Percentiles rank a stretch among this genome's conserved stretches.
Evolutionary conservation across 1,140 invertebrate species (phyloP).

Genomic region (Diabrotica virgifera): DNA sequence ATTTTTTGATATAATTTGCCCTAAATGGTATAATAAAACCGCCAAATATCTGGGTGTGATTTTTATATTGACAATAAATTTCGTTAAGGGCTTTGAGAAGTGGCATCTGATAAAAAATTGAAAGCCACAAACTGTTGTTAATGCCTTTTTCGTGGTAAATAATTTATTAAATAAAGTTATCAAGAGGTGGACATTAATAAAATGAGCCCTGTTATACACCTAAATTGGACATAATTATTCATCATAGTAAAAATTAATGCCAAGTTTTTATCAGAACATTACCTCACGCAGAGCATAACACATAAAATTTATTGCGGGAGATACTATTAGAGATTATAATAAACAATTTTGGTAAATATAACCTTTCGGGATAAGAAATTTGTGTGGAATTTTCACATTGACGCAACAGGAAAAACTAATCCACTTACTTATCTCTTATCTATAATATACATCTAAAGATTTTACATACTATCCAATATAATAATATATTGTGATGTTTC

Average conservation of each 20-base stretch:
- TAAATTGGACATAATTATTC: background rate
- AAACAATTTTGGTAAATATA: background rate
- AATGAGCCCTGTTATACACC: background rate
- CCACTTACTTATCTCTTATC: no score
- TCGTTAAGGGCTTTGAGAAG: no score
- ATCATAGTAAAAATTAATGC: slow-evolving; percentile 1
- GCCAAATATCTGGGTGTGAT: no score
- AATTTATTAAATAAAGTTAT: slow-evolving; percentile 3
- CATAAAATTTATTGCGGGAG: background rate
- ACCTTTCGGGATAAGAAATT: background rate
- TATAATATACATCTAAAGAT: no score
- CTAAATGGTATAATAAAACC: no score
- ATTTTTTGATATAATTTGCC: no score
- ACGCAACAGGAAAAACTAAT: background rate
- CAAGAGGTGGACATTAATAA: slow-evolving; percentile 2
- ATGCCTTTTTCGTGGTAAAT: background rate
- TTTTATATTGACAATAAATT: no score
- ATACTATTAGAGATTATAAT: background rate
- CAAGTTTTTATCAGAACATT: background rate
- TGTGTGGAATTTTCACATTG: background rate
- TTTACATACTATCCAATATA: no score
- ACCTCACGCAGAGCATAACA: background rate
- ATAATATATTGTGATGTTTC: no score
- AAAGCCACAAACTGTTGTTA: background rate
- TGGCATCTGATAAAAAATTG: background rate